Evolutionary conservation across 2,797 vertebrate genomes (phyloP).

Genomic region (Hippocampus kuda): DNA sequence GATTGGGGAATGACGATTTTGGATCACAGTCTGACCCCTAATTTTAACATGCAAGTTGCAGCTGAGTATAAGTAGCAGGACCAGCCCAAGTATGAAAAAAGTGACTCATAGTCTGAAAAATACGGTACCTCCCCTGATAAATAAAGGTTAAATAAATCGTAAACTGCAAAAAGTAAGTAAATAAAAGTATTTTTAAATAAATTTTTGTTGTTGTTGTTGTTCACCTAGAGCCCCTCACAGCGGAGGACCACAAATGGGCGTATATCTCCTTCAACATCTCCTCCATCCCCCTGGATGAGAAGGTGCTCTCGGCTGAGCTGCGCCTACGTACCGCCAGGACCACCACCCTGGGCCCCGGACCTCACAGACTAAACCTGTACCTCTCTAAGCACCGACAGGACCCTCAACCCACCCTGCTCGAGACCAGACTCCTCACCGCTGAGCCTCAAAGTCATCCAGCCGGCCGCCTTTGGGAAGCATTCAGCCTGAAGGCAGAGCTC

Average conservation of each 20-base stretch:
- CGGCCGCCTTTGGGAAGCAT: slow-evolving; percentile 65
- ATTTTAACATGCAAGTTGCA: too few relatives aligned
- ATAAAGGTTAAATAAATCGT: too few relatives aligned
- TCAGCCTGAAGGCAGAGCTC: slow-evolving; percentile 60
- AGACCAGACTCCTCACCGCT: slow-evolving; percentile 54
- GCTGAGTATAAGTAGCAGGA: too few relatives aligned
- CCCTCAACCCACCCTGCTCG: slow-evolving; percentile 55
- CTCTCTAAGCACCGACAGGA: slow-evolving; percentile 45
- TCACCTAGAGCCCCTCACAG: slow-evolving; percentile 25
- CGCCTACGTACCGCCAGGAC: slow-evolving; percentile 47
- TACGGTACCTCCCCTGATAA: too few relatives aligned
- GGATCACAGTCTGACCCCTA: too few relatives aligned
- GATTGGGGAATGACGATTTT: too few relatives aligned
- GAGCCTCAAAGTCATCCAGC: slow-evolving; percentile 23
- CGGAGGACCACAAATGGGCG: slow-evolving; percentile 38
- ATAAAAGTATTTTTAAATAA: neutral
- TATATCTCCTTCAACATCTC: slow-evolving; percentile 74
- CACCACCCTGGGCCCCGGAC: slow-evolving; percentile 28
- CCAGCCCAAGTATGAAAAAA: too few relatives aligned
- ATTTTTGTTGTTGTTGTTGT: slow-evolving; percentile 14
- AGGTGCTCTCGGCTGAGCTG: slow-evolving; percentile 71
- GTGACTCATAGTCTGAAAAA: too few relatives aligned
- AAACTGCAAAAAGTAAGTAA: too few relatives aligned
- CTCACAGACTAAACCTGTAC: slow-evolving; percentile 65
- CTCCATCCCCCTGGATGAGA: slow-evolving; percentile 70